These are phyloP conservation scores for Crypturellus undulatus DNA, from an alignment of 2,113 vertebrate species.

Conservation along the genomic window DNA sequence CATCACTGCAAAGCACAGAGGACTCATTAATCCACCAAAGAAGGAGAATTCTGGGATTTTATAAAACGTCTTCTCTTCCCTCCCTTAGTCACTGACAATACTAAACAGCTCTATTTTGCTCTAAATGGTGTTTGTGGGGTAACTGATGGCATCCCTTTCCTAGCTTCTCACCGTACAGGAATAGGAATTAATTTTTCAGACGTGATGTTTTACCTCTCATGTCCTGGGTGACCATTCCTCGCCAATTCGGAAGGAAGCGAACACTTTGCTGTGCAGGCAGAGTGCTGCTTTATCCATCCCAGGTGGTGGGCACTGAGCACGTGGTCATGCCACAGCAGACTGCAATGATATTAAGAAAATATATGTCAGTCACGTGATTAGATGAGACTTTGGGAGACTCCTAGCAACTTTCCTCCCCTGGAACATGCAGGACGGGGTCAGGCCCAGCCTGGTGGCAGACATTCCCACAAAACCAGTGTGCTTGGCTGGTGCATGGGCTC, in stretches of 20 bases:
- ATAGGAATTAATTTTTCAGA: neutral
- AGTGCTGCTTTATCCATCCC: neutral
- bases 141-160: neutral
- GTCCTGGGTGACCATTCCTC: neutral
- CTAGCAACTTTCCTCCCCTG: neutral
- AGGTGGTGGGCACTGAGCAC: neutral
- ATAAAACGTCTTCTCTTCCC: neutral
- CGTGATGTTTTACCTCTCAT: neutral
- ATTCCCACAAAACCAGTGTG: rapidly evolving
- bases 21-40: rapidly evolving
- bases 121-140: neutral
- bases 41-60: neutral
- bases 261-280: neutral
- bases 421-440: neutral
- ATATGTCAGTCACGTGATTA: neutral
- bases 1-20: neutral
- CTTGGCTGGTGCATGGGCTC: neutral
- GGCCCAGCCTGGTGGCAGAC: rapidly evolving
- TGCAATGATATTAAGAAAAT: neutral
- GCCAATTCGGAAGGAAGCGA: neutral
- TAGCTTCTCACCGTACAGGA: neutral
- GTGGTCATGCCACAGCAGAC: neutral
- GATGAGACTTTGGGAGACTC: neutral
- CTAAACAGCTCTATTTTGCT: neutral
- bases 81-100: neutral